Evolutionary conservation across 2,797 vertebrate species (phyloP).

Genomic region (Poeciliopsis paucimaculata): DNA sequence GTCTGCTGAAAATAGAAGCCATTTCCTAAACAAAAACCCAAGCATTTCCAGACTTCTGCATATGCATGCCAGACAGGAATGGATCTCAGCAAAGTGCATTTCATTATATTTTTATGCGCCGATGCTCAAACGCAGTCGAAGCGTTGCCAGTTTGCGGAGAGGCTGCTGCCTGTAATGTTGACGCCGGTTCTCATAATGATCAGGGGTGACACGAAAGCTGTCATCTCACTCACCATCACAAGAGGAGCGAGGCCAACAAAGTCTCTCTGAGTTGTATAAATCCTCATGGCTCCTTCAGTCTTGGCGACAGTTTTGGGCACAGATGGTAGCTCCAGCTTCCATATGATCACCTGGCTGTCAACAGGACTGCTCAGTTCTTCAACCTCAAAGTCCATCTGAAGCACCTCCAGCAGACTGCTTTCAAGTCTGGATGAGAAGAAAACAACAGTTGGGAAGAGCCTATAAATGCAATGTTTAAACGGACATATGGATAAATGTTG

Average conservation of each 20-base stretch:
- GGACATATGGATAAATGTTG: background rate
- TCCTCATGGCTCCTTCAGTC: conserved; percentile 87
- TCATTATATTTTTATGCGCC: conserved; percentile 58
- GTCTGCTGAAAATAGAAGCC: conserved; percentile 70
- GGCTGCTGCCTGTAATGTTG: conserved; percentile 28
- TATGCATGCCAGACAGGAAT: conserved; percentile 58
- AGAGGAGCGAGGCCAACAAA: conserved; percentile 89
- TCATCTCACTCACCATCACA: conserved; percentile 87
- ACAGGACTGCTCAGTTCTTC: conserved; percentile 85
- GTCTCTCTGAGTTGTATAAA: conserved; percentile 90
- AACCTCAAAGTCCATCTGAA: conserved; percentile 93
- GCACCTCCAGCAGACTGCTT: conserved; percentile 83
- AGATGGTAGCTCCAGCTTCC: conserved; percentile 90
- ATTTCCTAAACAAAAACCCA: conserved; percentile 63
- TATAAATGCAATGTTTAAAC: conserved; percentile 1
- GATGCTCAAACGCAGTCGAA: conserved; percentile 41
- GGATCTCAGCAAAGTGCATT: conserved; percentile 66
- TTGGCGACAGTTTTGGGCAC: conserved; percentile 71
- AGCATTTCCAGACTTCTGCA: conserved; percentile 49
- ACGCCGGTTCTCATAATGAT: conserved; percentile 28
- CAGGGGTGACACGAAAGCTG: conserved; percentile 32
- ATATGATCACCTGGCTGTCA: conserved; percentile 89
- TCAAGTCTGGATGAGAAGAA: conserved; percentile 63
- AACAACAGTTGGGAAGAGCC: conserved; percentile 15
- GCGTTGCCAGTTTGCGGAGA: conserved; percentile 41